These are phyloP conservation scores for Leontopithecus rosalia DNA, from an alignment of 2,797 vertebrate genomes.

Conservation along the genomic window DNA sequence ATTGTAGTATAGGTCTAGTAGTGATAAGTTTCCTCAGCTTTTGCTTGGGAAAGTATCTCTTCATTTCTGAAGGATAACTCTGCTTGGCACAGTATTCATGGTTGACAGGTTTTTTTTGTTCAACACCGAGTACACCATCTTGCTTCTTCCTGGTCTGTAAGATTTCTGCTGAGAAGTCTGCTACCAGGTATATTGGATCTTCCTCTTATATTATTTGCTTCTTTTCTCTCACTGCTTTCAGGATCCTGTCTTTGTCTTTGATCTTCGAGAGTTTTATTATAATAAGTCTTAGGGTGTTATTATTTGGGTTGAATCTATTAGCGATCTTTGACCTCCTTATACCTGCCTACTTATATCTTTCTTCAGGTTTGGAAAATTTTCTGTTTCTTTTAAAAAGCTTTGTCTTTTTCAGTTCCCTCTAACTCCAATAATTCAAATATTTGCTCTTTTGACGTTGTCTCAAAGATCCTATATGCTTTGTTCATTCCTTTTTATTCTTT, in stretches of 20 bases:
- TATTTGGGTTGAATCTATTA: not conserved
- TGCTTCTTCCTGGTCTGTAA: not conserved
- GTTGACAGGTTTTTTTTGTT: not conserved
- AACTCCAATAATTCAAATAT: not conserved
- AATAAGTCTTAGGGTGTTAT: not conserved
- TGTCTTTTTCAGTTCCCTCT: not conserved
- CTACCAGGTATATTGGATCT: not conserved
- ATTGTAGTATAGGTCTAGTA: not conserved
- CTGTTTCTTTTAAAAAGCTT: not conserved
- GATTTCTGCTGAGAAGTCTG: not conserved
- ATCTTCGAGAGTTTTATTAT: not conserved
- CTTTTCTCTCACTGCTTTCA: not conserved
- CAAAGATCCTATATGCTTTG: not conserved
- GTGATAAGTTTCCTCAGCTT: not conserved
- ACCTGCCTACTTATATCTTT: not conserved
- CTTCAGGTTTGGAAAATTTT: not conserved
- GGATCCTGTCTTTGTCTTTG: not conserved
- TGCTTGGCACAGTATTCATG: not conserved
- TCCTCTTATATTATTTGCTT: not conserved
- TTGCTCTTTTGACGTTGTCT: not conserved
- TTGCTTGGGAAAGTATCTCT: not conserved
- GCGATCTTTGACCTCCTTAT: not conserved
- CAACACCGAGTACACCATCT: not conserved
- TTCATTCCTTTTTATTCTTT: not conserved
- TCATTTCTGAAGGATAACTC: not conserved